Percentiles rank a stretch among this genome's conserved stretches.
phyloP scores from a whole-genome alignment of 1,140 invertebrate genomes.

The Drosophila pruinosa region DNA sequence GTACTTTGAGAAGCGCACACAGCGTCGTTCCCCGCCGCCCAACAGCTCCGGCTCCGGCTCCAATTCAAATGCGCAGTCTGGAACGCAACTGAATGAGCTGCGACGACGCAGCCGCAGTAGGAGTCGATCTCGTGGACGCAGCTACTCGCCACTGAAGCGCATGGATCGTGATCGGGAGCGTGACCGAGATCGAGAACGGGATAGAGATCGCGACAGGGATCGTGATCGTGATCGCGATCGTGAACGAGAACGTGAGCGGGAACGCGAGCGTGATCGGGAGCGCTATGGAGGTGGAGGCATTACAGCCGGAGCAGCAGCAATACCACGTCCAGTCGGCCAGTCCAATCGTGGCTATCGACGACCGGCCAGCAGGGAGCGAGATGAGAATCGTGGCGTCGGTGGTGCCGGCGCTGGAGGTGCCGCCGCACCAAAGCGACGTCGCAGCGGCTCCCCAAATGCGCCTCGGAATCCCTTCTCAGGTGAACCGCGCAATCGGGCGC shows the following conservation, averaged over 20 bases:
- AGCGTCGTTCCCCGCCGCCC: conserved; percentile 70
- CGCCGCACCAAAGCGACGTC: conserved; percentile 64
- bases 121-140: conserved; percentile 75
- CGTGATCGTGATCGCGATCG: conserved; percentile 20
- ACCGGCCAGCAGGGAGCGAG: conserved; percentile 47
- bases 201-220: conserved; percentile 47
- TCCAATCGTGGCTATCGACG: conserved; percentile 52
- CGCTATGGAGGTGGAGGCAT: conserved; percentile 20
- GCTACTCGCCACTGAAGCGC: conserved; percentile 76
- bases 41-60: conserved; percentile 19
- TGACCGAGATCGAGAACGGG: conserved; percentile 64
- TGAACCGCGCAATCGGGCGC: conserved; percentile 49
- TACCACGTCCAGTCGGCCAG: conserved; percentile 9
- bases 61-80: conserved; percentile 9
- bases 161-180: conserved; percentile 67
- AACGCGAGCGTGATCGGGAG: conserved; percentile 36
- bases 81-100: conserved; percentile 23
- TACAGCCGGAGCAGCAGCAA: neutral
- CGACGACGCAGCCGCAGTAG: conserved; percentile 63
- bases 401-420: conserved; percentile 14
- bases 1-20: conserved; percentile 78
- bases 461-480: conserved; percentile 62
- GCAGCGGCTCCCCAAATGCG: conserved; percentile 61
- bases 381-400: conserved; percentile 56
- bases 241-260: no score